Base-by-base conservation (phyloP, 1,140 invertebrate genomes). In the Cecropterus lyciades region DNA sequence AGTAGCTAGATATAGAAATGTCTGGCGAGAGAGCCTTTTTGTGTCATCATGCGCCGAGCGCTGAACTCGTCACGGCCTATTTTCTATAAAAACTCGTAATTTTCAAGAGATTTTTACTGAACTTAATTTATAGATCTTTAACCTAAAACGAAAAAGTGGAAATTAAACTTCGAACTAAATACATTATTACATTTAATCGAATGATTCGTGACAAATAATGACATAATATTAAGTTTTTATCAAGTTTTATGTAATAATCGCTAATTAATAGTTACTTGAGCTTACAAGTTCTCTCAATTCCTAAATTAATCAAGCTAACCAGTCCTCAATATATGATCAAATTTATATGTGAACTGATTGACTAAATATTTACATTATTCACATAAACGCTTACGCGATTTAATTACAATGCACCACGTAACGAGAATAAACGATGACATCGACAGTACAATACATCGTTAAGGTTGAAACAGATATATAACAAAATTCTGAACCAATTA, bases 211-310 rank as follows among this genome's bases (percentile, higher is more conserved):
- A 89, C 84, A 88, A 87, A 87, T 86, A 70, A 84, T 76, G 73
- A 84, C 80, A 79, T 84, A 59, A 59, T 46, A 79, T 60, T 75
- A 75, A 72, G 33, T 49, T 53, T 64, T 64, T 64, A 53, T 73
- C 71, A 82, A 71, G 69, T 73, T 80, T 77, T 75, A 78, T 65
- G 37, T 72, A 77, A n/a, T n/a, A n/a, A 68, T 77, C 52, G 72
- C 82, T 89, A 87, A 83, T 69, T 82, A 80, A 81, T 77, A 84
- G 77, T 72, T 63, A 52, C 33, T 89, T 90, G 87, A 90, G 87
- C 85, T 82, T 87, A 86, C 77, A 78, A 77, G 73, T 89, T 87
- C 74, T 83, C 78, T 89, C 87, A 89, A 89, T 90, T 90, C 85
- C 87, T 90, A 87, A 80, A 69, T 87, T 80, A 87, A 83, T 78